These are phyloP conservation scores for Ischnura elegans DNA, from an alignment of 2,888 invertebrate species.

Conservation along the genomic window DNA sequence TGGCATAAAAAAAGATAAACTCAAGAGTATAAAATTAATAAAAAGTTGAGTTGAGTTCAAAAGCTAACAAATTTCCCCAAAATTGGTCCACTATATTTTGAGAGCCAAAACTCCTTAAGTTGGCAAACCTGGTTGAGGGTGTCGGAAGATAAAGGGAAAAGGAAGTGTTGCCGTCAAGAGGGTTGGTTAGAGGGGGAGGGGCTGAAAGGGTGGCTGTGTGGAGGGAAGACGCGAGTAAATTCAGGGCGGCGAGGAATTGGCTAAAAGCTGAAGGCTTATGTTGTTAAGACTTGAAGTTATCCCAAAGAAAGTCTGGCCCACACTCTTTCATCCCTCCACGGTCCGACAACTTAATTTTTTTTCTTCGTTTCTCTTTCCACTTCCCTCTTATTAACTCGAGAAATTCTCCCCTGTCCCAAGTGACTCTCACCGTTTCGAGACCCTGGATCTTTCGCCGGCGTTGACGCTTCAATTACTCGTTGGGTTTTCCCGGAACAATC, in stretches of 20 bases:
- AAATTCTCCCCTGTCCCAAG: background rate
- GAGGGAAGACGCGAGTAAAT: background rate
- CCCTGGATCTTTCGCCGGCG: background rate
- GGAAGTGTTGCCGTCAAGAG: too few species aligned
- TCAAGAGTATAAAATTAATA: too few species aligned
- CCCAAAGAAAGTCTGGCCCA: background rate
- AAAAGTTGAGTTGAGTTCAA: too few species aligned
- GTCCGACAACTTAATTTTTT: background rate
- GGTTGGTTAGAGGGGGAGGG: background rate
- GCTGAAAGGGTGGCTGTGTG: background rate
- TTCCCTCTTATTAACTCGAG: background rate
- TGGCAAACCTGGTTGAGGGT: background rate
- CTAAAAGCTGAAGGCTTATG: conserved; percentile 12
- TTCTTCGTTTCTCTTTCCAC: background rate
- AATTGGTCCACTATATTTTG: too few species aligned
- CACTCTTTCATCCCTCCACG: background rate
- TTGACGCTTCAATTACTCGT: background rate
- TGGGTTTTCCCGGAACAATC: background rate
- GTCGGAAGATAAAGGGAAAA: background rate
- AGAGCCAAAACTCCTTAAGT: too few species aligned
- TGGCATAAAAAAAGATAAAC: too few species aligned
- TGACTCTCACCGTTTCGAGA: background rate
- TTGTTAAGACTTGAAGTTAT: conserved; percentile 36
- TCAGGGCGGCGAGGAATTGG: conserved; percentile 10
- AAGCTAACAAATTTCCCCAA: too few species aligned